phyloP scores from a whole-genome alignment of 2,113 vertebrate genomes.

The Aspidoscelis tigris region DNA sequence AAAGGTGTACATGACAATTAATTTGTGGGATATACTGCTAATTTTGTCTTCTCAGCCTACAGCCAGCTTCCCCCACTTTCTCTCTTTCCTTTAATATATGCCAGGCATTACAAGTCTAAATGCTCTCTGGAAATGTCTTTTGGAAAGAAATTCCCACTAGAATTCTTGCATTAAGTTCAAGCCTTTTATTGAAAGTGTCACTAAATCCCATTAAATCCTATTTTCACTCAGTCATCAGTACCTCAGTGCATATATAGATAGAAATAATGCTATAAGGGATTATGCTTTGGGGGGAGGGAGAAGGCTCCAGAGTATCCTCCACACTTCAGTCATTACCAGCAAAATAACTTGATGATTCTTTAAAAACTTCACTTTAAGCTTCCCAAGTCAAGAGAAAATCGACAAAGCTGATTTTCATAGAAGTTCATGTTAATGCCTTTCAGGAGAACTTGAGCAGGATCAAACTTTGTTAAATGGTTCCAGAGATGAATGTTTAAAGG shows the following conservation, averaged over 20 bases:
- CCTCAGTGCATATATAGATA: constrained; percentile 49
- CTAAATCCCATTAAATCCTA: constrained; percentile 65
- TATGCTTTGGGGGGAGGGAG: constrained; percentile 42
- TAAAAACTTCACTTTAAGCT: constrained; percentile 44
- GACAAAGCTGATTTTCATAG: constrained; percentile 29
- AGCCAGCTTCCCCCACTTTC: constrained; percentile 26
- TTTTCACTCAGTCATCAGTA: constrained; percentile 58
- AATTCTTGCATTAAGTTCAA: constrained; percentile 57
- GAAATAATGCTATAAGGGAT: constrained; percentile 40
- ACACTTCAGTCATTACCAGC: constrained; percentile 42
- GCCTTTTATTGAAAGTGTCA: constrained; percentile 65
- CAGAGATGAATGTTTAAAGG: neutral
- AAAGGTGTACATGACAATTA: constrained; percentile 47
- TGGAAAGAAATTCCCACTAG: constrained; percentile 63
- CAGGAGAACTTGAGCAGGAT: constrained; percentile 51
- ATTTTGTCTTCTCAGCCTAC: constrained; percentile 51
- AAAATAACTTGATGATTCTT: constrained; percentile 39
- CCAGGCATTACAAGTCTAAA: constrained; percentile 41
- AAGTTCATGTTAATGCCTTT: constrained; percentile 39
- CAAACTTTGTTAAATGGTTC: constrained; percentile 30
- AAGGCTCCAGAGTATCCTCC: constrained; percentile 17
- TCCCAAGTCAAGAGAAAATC: constrained; percentile 30
- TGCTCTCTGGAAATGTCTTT: constrained; percentile 60
- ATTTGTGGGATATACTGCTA: constrained; percentile 56
- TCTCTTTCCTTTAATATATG: constrained; percentile 41